phyloP scores from a whole-genome alignment of 2,888 invertebrate genomes.

The Amblyjoppa fuscipennis region DNA sequence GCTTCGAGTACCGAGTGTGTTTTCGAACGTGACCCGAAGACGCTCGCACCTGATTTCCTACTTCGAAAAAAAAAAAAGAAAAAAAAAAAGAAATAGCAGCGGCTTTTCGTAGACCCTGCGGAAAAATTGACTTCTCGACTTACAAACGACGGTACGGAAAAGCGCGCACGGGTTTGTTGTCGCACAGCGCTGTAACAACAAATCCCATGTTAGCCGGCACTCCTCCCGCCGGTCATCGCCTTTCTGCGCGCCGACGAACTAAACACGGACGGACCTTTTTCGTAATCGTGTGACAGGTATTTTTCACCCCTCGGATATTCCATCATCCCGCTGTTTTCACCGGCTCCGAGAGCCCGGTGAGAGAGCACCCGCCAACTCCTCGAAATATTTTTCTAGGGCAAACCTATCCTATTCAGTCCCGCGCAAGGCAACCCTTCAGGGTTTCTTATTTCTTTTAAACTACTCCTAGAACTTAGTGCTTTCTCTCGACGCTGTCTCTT shows the following conservation, averaged over 20 bases:
- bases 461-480: neutral
- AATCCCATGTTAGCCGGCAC: slow-evolving; percentile 69
- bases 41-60: slow-evolving; percentile 78
- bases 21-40: slow-evolving; percentile 79
- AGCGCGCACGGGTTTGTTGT: slow-evolving; percentile 74
- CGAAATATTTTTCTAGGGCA: slow-evolving; percentile 67
- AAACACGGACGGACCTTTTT: slow-evolving; percentile 63
- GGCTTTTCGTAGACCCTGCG: slow-evolving; percentile 43
- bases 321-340: slow-evolving; percentile 13
- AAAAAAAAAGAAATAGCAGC: neutral
- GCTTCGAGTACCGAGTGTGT: slow-evolving; percentile 62
- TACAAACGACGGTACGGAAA: neutral
- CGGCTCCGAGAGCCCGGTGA: neutral
- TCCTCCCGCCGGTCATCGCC: slow-evolving; percentile 53
- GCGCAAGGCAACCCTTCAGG: neutral
- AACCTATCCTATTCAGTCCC: slow-evolving; percentile 56
- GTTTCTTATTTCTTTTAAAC: slow-evolving; percentile 30
- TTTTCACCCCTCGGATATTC: slow-evolving; percentile 46
- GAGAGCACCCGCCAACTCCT: slow-evolving; percentile 10
- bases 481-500: neutral
- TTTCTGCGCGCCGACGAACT: slow-evolving; percentile 58
- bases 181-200: slow-evolving; percentile 77
- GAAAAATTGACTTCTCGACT: slow-evolving; percentile 76
- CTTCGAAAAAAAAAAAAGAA: slow-evolving; percentile 24
- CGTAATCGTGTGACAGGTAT: slow-evolving; percentile 70